These are phyloP conservation scores for Heteromormyrus szaboi DNA, from an alignment of 2,797 vertebrate species.

Conservation along the genomic window DNA sequence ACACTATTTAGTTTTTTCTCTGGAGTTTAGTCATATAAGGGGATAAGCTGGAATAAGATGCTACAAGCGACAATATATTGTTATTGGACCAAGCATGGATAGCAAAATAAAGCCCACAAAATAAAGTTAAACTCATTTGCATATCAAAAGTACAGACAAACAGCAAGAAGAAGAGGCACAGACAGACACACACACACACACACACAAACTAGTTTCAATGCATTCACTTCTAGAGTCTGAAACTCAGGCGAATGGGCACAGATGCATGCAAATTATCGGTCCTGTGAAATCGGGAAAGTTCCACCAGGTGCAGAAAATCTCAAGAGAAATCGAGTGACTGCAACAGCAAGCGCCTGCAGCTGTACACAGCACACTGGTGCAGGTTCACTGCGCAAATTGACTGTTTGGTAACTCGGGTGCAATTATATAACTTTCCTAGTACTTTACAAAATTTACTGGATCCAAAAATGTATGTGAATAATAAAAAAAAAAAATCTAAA, in stretches of 20 bases:
- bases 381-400: neutral
- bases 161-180: neutral
- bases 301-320: neutral
- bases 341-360: neutral
- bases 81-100: neutral
- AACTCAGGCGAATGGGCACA: neutral
- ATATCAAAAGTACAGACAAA: neutral
- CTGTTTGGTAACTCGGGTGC: neutral
- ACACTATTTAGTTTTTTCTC: neutral
- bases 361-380: too few relatives aligned
- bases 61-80: neutral
- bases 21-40: neutral
- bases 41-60: neutral
- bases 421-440: neutral
- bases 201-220: neutral
- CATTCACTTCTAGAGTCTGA: neutral
- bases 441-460: neutral
- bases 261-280: neutral
- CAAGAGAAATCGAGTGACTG: neutral
- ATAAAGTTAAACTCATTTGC: neutral
- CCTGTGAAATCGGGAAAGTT: neutral
- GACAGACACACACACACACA: neutral
- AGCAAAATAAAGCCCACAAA: neutral
- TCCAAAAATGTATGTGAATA: neutral
- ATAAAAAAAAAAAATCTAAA: neutral